phyloP scores from a whole-genome alignment of 2,888 invertebrate genomes.

The Pseudeuparius sepicola region DNA sequence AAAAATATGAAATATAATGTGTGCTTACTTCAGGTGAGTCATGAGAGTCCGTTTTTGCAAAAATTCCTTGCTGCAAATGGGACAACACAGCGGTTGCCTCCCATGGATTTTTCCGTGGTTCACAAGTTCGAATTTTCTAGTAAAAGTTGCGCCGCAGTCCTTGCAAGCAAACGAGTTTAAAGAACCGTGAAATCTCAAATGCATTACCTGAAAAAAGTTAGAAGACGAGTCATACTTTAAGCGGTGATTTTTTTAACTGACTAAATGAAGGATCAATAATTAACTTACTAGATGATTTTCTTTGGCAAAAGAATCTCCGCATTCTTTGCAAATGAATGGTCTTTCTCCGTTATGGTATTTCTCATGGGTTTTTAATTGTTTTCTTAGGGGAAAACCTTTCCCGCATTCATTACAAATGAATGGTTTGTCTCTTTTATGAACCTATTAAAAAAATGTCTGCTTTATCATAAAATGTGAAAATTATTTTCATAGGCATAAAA shows the following conservation, averaged over 20 bases:
- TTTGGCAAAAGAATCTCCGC: constrained; percentile 86
- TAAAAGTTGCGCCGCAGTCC: constrained; percentile 79
- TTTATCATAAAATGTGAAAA: neutral
- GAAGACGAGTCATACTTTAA: neutral
- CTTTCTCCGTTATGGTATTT: constrained; percentile 81
- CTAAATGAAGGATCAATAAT: no score
- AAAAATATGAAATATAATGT: constrained; percentile 8
- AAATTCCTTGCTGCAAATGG: constrained; percentile 76
- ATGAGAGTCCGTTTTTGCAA: constrained; percentile 72
- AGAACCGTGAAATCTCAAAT: constrained; percentile 89
- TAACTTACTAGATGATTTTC: constrained; percentile 63
- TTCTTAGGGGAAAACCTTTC: constrained; percentile 68
- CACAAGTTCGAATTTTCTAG: constrained; percentile 76
- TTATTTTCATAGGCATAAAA: no score
- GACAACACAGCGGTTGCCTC: constrained; percentile 69
- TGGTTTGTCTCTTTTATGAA: constrained; percentile 70
- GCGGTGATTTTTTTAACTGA: constrained; percentile 1
- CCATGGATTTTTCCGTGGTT: constrained; percentile 77
- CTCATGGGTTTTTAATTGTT: constrained; percentile 74
- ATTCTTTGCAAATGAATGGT: constrained; percentile 78
- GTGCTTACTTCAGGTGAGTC: constrained; percentile 63
- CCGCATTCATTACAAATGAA: constrained; percentile 78
- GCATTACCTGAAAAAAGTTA: constrained; percentile 53
- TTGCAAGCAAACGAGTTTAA: constrained; percentile 90
- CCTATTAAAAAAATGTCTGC: constrained; percentile 34